Percentiles rank a stretch among this genome's conserved stretches.
phyloP scores from a whole-genome alignment of 2,888 invertebrate species.

The Idaea dimidiata region DNA sequence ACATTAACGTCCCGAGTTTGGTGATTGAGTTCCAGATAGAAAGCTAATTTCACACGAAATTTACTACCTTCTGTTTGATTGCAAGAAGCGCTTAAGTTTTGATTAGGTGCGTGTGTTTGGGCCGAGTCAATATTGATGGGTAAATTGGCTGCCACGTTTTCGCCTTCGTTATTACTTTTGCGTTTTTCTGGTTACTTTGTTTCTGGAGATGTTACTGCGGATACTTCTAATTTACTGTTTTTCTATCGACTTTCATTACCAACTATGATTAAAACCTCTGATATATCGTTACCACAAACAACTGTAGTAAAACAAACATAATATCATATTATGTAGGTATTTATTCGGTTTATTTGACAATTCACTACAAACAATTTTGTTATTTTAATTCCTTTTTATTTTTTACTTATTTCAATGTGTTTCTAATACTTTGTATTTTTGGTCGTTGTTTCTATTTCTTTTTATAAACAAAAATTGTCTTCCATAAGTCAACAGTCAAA shows the following conservation, averaged over 20 bases:
- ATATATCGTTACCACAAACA: background rate
- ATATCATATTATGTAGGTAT: too few species aligned
- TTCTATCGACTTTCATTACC: background rate
- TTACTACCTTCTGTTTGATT: constrained; percentile 33
- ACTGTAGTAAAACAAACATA: background rate
- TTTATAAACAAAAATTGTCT: too few species aligned
- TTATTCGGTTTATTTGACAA: too few species aligned
- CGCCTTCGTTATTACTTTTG: constrained; percentile 16
- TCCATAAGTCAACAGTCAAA: too few species aligned
- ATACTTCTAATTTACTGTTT: background rate
- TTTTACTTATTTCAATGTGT: too few species aligned
- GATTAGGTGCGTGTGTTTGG: constrained; percentile 34
- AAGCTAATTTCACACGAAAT: constrained; percentile 34
- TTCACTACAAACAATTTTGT: too few species aligned
- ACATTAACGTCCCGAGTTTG: constrained; percentile 33
- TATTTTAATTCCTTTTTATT: too few species aligned
- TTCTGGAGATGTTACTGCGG: background rate
- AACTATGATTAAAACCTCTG: background rate
- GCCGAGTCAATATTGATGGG: constrained; percentile 21
- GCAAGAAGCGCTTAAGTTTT: constrained; percentile 34
- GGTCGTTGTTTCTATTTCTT: too few species aligned
- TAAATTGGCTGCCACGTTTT: constrained; percentile 19
- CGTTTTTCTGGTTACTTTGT: constrained; percentile 4
- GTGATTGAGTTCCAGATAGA: constrained; percentile 36
- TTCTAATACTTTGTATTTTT: too few species aligned